phyloP scores from a whole-genome alignment of 2,888 invertebrate species.

The Bombyx huttoni region DNA sequence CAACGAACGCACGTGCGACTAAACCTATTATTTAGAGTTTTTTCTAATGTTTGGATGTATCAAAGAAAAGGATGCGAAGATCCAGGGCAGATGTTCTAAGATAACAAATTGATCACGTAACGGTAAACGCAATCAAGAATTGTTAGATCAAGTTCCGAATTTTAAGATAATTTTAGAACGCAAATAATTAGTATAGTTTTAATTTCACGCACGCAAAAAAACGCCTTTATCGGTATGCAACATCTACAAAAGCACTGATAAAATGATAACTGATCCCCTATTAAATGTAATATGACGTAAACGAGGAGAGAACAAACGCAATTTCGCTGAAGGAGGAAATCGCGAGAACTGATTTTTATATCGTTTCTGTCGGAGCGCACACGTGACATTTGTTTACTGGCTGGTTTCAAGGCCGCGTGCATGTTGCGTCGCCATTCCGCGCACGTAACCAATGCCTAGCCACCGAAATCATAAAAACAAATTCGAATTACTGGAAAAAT shows the following conservation, averaged over 20 bases:
- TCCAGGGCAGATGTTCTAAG: not conserved
- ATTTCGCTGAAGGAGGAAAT: slow-evolving; percentile 16
- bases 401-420: slow-evolving; percentile 49
- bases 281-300: slow-evolving; percentile 13
- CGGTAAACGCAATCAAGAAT: not conserved
- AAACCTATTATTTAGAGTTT: slow-evolving; percentile 57
- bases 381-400: slow-evolving; percentile 63
- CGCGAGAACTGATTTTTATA: slow-evolving; percentile 26
- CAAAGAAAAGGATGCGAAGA: slow-evolving; percentile 6
- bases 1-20: slow-evolving; percentile 56
- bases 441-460: slow-evolving; percentile 31
- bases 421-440: slow-evolving; percentile 53
- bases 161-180: not conserved
- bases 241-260: slow-evolving; percentile 4
- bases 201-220: not conserved
- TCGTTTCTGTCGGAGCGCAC: slow-evolving; percentile 21
- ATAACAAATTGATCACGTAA: not conserved
- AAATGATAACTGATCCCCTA: slow-evolving; percentile 13
- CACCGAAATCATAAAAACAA: slow-evolving; percentile 11
- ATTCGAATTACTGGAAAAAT: not conserved
- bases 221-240: not conserved
- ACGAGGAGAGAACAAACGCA: not conserved
- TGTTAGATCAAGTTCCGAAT: too few relatives aligned
- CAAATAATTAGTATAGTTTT: not conserved
- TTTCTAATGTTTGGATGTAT: slow-evolving; percentile 37